These are phyloP conservation scores for Drosophila malerkotliana DNA, from an alignment of 1,140 invertebrate species.

Conservation along the genomic window DNA sequence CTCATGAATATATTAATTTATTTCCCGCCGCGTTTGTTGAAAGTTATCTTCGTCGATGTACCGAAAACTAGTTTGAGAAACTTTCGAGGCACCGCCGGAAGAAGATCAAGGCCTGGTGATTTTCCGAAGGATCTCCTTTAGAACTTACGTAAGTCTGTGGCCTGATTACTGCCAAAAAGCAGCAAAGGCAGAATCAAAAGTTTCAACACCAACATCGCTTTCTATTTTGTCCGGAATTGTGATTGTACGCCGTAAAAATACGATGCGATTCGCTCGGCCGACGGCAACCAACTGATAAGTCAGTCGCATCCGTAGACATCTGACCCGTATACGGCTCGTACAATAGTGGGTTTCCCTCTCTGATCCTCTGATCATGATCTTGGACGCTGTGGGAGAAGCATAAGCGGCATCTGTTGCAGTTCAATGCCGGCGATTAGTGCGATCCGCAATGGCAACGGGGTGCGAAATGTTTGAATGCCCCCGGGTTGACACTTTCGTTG, in stretches of 20 bases:
- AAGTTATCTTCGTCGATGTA: not conserved
- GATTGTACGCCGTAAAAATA: constrained; percentile 32
- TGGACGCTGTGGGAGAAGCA: constrained; percentile 36
- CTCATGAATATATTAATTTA: not conserved
- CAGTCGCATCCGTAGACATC: constrained; percentile 11
- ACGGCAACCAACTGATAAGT: constrained; percentile 60
- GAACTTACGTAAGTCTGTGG: constrained; percentile 59
- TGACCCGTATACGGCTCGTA: constrained; percentile 42
- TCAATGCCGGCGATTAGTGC: constrained; percentile 52
- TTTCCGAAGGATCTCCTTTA: not conserved
- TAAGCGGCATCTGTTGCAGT: constrained; percentile 36
- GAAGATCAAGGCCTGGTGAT: not conserved
- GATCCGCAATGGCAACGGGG: constrained; percentile 24
- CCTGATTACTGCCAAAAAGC: constrained; percentile 22
- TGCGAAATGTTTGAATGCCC: constrained; percentile 46
- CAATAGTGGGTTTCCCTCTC: constrained; percentile 29
- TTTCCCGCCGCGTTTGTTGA: not conserved
- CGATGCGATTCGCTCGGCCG: constrained; percentile 40
- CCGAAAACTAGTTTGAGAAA: not conserved
- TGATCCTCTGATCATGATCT: constrained; percentile 58
- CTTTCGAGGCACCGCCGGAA: not conserved
- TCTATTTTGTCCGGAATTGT: constrained; percentile 3
- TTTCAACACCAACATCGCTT: constrained; percentile 31
- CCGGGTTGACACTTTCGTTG: constrained; percentile 44
- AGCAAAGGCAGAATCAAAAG: constrained; percentile 1